A percentile compares a stretch with the other conserved stretches of the same genome.
Conservation (phyloP, 2,888 invertebrate genomes). For the Agrotis exclamationis region DNA sequence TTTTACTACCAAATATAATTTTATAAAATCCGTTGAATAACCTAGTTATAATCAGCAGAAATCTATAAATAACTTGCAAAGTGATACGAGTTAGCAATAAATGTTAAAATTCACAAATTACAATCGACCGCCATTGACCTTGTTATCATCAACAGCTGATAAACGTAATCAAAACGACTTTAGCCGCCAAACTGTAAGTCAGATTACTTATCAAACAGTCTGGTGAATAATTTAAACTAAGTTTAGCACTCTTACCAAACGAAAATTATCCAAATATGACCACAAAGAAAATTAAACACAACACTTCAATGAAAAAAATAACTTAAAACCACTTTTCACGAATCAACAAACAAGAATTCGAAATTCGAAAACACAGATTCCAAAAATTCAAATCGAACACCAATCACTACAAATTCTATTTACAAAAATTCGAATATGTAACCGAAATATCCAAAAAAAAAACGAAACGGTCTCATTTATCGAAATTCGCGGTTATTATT, state of each 20-base stretch:
- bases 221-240: constrained; percentile 7
- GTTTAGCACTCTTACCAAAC: constrained; percentile 57
- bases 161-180: constrained; percentile 54
- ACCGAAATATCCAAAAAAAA: constrained; percentile 1
- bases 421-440: constrained; percentile 6
- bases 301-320: constrained; percentile 41
- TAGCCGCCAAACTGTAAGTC: constrained; percentile 44
- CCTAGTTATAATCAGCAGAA: constrained; percentile 1
- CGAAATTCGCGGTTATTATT: constrained; percentile 51
- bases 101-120: constrained; percentile 42
- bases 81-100: constrained; percentile 14
- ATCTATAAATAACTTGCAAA: constrained; percentile 14
- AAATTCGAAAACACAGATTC: constrained; percentile 24
- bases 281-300: constrained; percentile 54
- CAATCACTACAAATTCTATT: constrained; percentile 9
- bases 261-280: constrained; percentile 64
- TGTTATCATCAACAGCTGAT: constrained; percentile 54
- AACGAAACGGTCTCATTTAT: constrained; percentile 2
- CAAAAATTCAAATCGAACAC: constrained; percentile 13
- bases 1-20: background rate
- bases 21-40: background rate
- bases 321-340: constrained; percentile 40
- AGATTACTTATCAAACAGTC: constrained; percentile 36
- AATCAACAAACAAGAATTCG: constrained; percentile 32
- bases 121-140: constrained; percentile 53